A percentile compares a stretch with the other conserved stretches of the same genome.
phyloP scores from a whole-genome alignment of 2,888 invertebrate species.

The Hecatera dysodea region DNA sequence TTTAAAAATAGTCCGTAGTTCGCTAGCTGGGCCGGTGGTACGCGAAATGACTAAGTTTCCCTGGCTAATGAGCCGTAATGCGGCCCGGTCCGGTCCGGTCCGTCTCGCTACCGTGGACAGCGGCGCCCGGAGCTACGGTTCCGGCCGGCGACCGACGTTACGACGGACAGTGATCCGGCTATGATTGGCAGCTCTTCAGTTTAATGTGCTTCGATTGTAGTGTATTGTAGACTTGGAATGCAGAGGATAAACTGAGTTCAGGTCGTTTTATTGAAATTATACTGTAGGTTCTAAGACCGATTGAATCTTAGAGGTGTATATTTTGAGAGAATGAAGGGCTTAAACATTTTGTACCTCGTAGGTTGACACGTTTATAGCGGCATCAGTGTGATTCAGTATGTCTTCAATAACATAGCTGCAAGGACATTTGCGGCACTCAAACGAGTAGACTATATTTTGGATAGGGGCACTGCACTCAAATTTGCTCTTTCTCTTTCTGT shows the following conservation, averaged over 20 bases:
- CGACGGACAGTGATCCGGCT: slow-evolving; percentile 69
- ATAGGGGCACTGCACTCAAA: too few species aligned
- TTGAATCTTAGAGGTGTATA: background rate
- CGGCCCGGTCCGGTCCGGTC: slow-evolving; percentile 43
- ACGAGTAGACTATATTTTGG: too few species aligned
- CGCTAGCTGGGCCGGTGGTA: slow-evolving; percentile 50
- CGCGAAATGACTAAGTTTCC: slow-evolving; percentile 79
- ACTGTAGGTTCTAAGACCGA: background rate
- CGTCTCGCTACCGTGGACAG: slow-evolving; percentile 69
- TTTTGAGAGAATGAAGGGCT: background rate
- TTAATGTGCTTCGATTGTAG: slow-evolving; percentile 65
- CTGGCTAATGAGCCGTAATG: slow-evolving; percentile 81
- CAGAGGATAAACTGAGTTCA: slow-evolving; percentile 33
- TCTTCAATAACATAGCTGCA: too few species aligned
- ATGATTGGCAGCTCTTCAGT: slow-evolving; percentile 75
- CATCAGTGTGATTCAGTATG: too few species aligned
- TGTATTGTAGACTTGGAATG: slow-evolving; percentile 40
- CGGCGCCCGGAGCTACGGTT: slow-evolving; percentile 60
- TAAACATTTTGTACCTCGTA: too few species aligned
- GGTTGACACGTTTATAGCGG: too few species aligned
- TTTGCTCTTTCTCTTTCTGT: too few species aligned
- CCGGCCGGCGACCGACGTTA: slow-evolving; percentile 36
- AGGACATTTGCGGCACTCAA: too few species aligned
- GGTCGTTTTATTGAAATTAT: slow-evolving; percentile 37
- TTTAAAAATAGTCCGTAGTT: slow-evolving; percentile 47